Evolutionary conservation across 2,888 invertebrate species (phyloP).

Genomic region (Aspidapion aeneum): DNA sequence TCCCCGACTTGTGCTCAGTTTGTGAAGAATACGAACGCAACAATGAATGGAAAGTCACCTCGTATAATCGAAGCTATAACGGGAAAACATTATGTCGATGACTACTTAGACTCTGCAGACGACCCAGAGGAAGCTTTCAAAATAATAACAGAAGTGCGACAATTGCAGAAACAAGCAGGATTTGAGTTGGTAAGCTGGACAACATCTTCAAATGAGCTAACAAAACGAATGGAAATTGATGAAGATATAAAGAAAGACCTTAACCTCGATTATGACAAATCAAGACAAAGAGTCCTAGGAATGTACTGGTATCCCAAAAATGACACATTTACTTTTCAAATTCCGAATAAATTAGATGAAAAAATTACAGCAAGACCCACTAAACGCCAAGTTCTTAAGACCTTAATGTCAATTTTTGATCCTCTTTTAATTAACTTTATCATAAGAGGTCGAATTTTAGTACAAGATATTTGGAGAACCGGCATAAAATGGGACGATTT

Average conservation of each 20-base stretch:
- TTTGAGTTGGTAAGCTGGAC: background rate
- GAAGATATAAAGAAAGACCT: background rate
- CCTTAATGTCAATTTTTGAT: background rate
- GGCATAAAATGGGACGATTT: too few species aligned
- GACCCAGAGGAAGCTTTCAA: background rate
- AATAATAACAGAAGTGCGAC: background rate
- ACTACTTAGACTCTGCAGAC: background rate
- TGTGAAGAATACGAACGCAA: constrained; percentile 22
- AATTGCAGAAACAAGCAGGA: background rate
- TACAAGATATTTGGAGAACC: too few species aligned
- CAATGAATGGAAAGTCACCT: background rate
- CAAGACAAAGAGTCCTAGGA: constrained; percentile 12
- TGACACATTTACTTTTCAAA: constrained; percentile 5
- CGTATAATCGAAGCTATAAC: constrained; percentile 10
- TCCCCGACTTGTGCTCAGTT: constrained; percentile 19
- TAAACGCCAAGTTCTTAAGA: background rate
- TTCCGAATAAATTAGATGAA: background rate
- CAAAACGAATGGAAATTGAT: background rate
- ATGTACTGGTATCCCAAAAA: constrained; percentile 12
- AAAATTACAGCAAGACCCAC: background rate
- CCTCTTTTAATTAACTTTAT: constrained; percentile 2
- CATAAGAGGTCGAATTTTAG: too few species aligned
- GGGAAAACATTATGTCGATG: constrained; percentile 29
- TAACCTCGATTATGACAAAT: background rate
- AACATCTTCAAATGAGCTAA: background rate